A percentile compares a stretch with the other conserved stretches of the same genome.
These are phyloP conservation scores for Bolinopsis microptera DNA, from an alignment of 37 sponge, comb jelly and placozoan species.

Conservation along the genomic window DNA sequence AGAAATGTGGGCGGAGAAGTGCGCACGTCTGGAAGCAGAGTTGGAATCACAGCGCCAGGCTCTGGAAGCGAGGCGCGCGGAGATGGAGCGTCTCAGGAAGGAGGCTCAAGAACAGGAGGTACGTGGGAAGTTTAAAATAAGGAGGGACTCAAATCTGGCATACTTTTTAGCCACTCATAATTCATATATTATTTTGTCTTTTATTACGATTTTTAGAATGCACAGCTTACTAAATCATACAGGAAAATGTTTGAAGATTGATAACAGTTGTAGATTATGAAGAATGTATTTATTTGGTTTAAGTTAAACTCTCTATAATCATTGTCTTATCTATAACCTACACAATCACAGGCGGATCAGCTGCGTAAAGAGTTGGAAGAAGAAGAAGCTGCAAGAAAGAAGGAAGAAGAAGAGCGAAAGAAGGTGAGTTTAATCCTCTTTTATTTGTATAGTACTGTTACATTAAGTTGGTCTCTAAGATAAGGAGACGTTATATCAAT, in stretches of 20 bases:
- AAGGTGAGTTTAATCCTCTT: neutral
- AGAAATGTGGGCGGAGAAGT: constrained; percentile 67
- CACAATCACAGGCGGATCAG: constrained; percentile 7
- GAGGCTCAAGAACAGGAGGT: constrained; percentile 60
- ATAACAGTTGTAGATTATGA: no score
- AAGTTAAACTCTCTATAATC: no score
- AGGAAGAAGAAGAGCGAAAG: constrained; percentile 37
- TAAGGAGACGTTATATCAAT: no score
- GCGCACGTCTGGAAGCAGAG: constrained; percentile 72
- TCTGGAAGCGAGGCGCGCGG: neutral
- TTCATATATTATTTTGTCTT: no score
- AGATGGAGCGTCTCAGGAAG: constrained; percentile 48
- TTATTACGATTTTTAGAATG: no score
- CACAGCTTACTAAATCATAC: no score
- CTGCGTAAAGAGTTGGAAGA: constrained; percentile 35
- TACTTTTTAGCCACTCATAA: no score
- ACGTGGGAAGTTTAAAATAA: no score
- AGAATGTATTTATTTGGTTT: no score
- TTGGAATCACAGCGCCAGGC: constrained; percentile 65
- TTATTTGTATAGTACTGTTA: neutral
- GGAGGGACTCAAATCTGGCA: no score
- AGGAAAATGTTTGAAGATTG: no score
- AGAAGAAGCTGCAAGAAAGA: constrained; percentile 17
- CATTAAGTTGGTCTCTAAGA: no score
- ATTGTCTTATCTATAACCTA: neutral